These are phyloP conservation scores for Cantharis rufa DNA, from an alignment of 2,888 invertebrate species.

Conservation along the genomic window DNA sequence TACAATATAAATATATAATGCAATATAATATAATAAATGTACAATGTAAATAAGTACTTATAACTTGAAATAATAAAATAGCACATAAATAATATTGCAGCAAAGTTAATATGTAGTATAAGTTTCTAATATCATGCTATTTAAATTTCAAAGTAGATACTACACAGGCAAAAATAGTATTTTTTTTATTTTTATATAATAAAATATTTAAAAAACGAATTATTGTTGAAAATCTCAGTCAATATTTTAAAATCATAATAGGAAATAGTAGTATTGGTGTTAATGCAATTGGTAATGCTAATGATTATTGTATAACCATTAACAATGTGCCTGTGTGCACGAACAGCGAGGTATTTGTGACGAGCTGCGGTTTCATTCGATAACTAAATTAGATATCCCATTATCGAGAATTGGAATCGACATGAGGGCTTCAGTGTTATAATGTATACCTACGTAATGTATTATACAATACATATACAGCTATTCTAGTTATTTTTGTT, in stretches of 20 bases:
- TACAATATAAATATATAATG: too few species aligned
- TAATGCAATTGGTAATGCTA: neutral
- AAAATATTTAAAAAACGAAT: too few species aligned
- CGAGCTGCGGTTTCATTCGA: slow-evolving; percentile 20
- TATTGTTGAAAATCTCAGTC: neutral
- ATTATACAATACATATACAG: neutral
- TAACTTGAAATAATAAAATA: too few species aligned
- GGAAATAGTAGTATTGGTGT: neutral
- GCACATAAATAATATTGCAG: too few species aligned
- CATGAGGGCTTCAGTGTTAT: slow-evolving; percentile 15
- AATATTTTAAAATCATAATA: neutral
- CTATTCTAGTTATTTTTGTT: neutral
- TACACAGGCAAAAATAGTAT: too few species aligned
- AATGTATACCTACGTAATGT: slow-evolving; percentile 7
- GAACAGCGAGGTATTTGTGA: slow-evolving; percentile 12
- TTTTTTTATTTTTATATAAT: too few species aligned
- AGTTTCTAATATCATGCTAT: too few species aligned
- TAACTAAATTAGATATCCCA: slow-evolving; percentile 23
- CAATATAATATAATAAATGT: too few species aligned
- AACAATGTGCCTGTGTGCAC: neutral
- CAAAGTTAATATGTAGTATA: too few species aligned
- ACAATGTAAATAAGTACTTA: too few species aligned
- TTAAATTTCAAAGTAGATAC: too few species aligned
- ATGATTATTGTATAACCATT: neutral
- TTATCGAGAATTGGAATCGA: slow-evolving; percentile 22